Base-by-base conservation (phyloP, 2,113 vertebrate genomes). In the Sminthopsis crassicaudata region DNA sequence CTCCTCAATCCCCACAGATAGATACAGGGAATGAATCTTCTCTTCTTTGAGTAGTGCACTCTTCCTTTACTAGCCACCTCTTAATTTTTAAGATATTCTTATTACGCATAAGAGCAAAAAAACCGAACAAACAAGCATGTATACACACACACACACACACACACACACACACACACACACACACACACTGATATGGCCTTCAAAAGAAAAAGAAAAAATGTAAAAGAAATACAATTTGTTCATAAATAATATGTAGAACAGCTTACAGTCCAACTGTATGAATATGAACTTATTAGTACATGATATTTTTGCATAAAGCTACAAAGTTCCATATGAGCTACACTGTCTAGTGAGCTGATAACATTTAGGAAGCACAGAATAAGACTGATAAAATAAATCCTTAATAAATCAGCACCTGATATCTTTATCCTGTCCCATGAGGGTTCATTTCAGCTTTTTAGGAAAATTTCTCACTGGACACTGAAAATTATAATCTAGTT, bases 401-500 rank as follows among this genome's bases (percentile, higher is more conserved):
- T 50, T 90, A 14, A 96, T 91, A 94, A 96, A 96, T 96, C 92
- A 92, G 42, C 24, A 50, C 42, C 50, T 52, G 12, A 42, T 51
- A 60, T 46, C 50, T 84, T 25, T 92, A 30, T 42, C 23, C 88
- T 93, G 52, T 76, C 91, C 94, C 57, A 95, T 55, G 51, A 91
- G 50, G 52, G 84, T 36, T 92, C 84, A 57, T 60, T 0, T 89
- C 46, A 19, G 53, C 57, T 76, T 91, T 94, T 93, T 94, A 90
- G 91, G 94, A 67, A 91, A 95, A 60, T 23, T 91, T 94, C 51
- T 91, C 46, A 91, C 53, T 84, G 76, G 89, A 60, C 25, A 91
- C 90, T 14, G 89, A 30, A 94, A 96, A 91, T 93, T 98, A 89
- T 88, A n/a, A 25, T 90, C 26, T 92, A 89, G 91, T 55, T 95